Conservation (phyloP, 2,113 vertebrate species). For the Cynocephalus volans region DNA sequence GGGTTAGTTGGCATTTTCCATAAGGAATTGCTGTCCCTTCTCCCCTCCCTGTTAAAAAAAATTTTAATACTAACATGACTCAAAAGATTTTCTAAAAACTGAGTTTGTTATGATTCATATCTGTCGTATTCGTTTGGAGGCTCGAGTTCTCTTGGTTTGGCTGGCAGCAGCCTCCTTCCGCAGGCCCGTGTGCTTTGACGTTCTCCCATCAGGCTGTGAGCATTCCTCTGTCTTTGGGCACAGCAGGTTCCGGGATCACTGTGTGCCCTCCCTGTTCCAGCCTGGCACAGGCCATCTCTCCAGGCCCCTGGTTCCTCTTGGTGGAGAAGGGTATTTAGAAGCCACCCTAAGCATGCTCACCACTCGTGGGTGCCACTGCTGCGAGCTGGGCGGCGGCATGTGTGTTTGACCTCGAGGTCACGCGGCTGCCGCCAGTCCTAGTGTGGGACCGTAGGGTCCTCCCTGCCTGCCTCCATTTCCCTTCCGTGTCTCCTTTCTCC, state of each 20-base stretch:
- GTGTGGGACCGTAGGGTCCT: neutral
- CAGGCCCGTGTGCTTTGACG: fast-evolving
- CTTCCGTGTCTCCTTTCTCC: fast-evolving
- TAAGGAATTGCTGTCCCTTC: neutral
- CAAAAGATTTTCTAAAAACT: neutral
- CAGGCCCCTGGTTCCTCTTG: neutral
- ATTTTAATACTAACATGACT: fast-evolving
- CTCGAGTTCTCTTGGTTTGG: neutral
- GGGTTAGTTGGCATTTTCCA: fast-evolving
- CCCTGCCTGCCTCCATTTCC: neutral
- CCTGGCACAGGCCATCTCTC: neutral
- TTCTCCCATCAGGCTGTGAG: neutral
- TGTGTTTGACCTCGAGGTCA: neutral
- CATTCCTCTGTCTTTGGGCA: neutral
- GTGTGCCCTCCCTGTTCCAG: fast-evolving
- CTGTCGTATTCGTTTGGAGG: fast-evolving
- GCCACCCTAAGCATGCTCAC: neutral
- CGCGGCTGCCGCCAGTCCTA: neutral
- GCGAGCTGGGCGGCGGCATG: neutral
- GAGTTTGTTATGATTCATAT: neutral
- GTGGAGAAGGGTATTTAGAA: neutral
- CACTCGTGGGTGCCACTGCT: fast-evolving
- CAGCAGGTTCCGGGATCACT: too few relatives aligned
- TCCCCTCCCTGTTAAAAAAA: neutral
- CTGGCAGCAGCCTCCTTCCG: fast-evolving